Conservation (phyloP, 2,113 vertebrate genomes). For the Ameiurus melas region DNA sequence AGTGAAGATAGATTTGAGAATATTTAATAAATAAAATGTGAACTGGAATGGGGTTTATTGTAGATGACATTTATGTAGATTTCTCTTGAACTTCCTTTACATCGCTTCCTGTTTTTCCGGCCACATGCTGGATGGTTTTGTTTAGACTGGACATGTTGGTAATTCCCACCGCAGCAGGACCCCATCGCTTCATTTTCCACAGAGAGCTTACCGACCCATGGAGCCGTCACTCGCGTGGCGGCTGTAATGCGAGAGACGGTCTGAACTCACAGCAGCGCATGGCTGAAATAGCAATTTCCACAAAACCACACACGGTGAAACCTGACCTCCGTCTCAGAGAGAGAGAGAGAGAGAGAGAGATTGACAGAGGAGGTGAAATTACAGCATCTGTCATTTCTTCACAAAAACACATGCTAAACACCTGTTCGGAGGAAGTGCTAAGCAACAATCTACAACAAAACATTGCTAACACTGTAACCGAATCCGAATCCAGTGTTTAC, state of each 20-base stretch:
- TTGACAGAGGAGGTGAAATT: constrained; percentile 20
- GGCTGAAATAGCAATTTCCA: constrained; percentile 62
- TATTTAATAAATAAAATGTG: not conserved
- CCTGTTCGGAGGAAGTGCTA: not conserved
- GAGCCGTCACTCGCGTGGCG: constrained; percentile 57
- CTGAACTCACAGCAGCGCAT: constrained; percentile 52
- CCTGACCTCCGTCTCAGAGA: constrained; percentile 23
- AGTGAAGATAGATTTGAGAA: not conserved
- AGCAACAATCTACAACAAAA: constrained; percentile 18
- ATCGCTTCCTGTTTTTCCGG: not conserved
- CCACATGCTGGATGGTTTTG: not conserved
- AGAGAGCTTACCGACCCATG: not conserved
- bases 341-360: not conserved
- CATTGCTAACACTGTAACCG: not conserved
- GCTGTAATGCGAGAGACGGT: constrained; percentile 58
- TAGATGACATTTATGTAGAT: not conserved
- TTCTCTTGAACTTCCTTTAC: not conserved
- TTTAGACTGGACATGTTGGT: constrained; percentile 19
- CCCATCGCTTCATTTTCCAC: constrained; percentile 32
- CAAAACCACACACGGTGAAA: constrained; percentile 50
- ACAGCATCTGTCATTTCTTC: constrained; percentile 15
- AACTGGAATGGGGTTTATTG: not conserved
- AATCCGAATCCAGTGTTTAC: not conserved
- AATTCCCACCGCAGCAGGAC: constrained; percentile 36
- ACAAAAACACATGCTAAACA: not conserved